These are phyloP conservation scores for Macrocentrus cingulum DNA, from an alignment of 1,140 invertebrate species.

Conservation along the genomic window DNA sequence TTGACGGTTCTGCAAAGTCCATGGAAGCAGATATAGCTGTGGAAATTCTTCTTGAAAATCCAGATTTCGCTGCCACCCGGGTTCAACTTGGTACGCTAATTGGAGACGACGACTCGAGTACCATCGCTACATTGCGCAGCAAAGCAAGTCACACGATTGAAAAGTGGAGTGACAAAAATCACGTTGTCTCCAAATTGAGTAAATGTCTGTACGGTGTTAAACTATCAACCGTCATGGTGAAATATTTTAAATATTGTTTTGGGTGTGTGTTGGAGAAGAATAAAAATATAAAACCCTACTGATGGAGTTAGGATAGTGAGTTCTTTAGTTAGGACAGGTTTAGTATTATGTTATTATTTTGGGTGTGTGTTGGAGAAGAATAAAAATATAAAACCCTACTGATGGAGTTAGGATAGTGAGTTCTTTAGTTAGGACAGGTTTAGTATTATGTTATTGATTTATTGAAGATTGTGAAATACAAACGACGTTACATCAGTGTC, in stretches of 20 bases:
- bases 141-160: conserved; percentile 13
- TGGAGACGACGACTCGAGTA: conserved; percentile 20
- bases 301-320: too few relatives aligned
- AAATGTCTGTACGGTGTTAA: conserved; percentile 17
- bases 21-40: conserved; percentile 15
- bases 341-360: too few relatives aligned
- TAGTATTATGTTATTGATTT: too few relatives aligned
- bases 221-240: neutral
- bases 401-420: too few relatives aligned
- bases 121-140: conserved; percentile 11
- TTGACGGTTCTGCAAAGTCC: conserved; percentile 15
- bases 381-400: too few relatives aligned
- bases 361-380: neutral
- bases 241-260: conserved; percentile 20
- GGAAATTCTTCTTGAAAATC: conserved; percentile 7
- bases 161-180: conserved; percentile 20
- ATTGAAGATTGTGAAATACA: too few relatives aligned
- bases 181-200: conserved; percentile 5
- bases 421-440: too few relatives aligned
- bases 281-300: too few relatives aligned
- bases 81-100: conserved; percentile 11
- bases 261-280: neutral
- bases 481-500: too few relatives aligned
- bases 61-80: neutral
- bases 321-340: too few relatives aligned